A percentile compares a stretch with the other conserved stretches of the same genome.
Conservation (phyloP, 2,113 vertebrate genomes). For the Epinephelus cyanopodus region DNA sequence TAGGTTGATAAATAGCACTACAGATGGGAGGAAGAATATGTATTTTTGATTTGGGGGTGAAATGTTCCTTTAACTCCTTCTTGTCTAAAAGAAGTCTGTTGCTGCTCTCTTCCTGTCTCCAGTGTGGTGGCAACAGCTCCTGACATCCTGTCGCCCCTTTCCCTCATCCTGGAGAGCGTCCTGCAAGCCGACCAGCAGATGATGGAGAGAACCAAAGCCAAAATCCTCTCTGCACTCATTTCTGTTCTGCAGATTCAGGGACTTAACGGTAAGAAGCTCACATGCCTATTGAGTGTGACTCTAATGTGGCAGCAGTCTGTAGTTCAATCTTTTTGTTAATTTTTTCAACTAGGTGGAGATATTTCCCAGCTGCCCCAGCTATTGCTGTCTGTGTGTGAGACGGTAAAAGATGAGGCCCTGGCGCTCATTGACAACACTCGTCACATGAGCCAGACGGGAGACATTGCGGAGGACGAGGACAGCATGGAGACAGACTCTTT, state of each 20-base stretch:
- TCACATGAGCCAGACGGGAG: constrained; percentile 83
- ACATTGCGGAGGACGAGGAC: constrained; percentile 89
- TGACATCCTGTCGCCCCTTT: constrained; percentile 90
- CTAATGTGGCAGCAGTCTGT: neutral
- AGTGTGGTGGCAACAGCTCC: constrained; percentile 91
- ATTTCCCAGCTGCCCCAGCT: constrained; percentile 96
- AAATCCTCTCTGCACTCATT: constrained; percentile 94
- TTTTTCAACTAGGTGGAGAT: constrained; percentile 85
- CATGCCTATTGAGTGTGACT: neutral
- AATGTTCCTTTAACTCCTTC: too few relatives aligned
- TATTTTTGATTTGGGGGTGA: too few relatives aligned
- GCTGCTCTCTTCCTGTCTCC: neutral
- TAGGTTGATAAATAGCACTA: too few relatives aligned
- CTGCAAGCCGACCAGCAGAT: constrained; percentile 93
- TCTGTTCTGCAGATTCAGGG: constrained; percentile 94
- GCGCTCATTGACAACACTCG: constrained; percentile 91
- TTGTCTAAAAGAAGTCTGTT: neutral
- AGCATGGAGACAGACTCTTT: constrained; percentile 96
- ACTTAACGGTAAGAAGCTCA: constrained; percentile 86
- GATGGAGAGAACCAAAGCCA: constrained; percentile 96
- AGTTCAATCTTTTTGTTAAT: neutral
- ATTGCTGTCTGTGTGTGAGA: constrained; percentile 92
- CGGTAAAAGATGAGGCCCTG: constrained; percentile 93
- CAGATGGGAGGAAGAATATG: too few relatives aligned
- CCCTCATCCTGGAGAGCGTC: constrained; percentile 93